Evolutionary conservation across 2,888 invertebrate species (phyloP).

Genomic region (Thereva unica): DNA sequence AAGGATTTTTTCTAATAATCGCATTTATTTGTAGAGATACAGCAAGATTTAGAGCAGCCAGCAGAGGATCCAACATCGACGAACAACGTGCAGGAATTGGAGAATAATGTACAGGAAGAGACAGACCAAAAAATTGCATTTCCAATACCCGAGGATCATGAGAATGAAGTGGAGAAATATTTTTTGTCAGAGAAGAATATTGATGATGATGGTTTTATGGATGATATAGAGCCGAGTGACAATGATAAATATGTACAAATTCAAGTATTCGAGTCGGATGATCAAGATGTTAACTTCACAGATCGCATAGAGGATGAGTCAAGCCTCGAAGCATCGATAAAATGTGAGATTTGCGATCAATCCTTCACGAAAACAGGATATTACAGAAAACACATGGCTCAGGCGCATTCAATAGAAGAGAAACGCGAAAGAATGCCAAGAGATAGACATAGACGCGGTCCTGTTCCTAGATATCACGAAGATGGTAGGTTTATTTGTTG

Average conservation of each 20-base stretch:
- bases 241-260: background rate
- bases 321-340: slow-evolving; percentile 9
- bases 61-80: no score
- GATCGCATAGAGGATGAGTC: no score
- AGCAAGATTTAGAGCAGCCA: background rate
- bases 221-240: no score
- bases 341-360: slow-evolving; percentile 36
- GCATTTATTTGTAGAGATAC: background rate
- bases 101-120: no score
- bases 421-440: slow-evolving; percentile 34
- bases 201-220: no score
- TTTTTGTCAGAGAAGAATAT: no score
- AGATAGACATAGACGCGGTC: slow-evolving; percentile 35
- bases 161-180: no score
- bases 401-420: slow-evolving; percentile 16
- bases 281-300: slow-evolving; percentile 3
- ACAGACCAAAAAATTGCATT: no score
- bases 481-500: slow-evolving; percentile 26
- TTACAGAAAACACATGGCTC: slow-evolving; percentile 35
- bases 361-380: slow-evolving; percentile 35
- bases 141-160: no score
- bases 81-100: no score
- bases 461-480: slow-evolving; percentile 37
- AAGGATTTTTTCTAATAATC: background rate
- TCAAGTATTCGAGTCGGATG: slow-evolving; percentile 9